These are phyloP conservation scores for Leptodirus hochenwartii DNA, from an alignment of 2,888 invertebrate species.

Conservation along the genomic window DNA sequence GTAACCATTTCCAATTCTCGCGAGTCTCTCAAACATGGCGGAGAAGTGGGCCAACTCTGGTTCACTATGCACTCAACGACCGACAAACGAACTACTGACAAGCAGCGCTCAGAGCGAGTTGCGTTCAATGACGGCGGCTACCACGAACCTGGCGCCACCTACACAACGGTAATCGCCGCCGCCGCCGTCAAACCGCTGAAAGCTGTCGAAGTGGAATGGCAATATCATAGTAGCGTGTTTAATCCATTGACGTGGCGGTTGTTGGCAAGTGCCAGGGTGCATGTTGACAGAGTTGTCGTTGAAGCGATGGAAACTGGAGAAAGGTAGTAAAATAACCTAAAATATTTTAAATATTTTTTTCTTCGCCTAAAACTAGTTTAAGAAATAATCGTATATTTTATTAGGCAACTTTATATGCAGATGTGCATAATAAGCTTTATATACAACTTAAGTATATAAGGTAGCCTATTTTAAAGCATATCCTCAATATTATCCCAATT, in stretches of 20 bases:
- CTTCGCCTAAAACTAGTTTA: background rate
- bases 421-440: too few species aligned
- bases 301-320: slow-evolving; percentile 53
- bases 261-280: slow-evolving; percentile 52
- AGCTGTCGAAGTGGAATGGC: slow-evolving; percentile 57
- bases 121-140: slow-evolving; percentile 25
- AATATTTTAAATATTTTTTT: background rate
- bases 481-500: too few species aligned
- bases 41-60: slow-evolving; percentile 57
- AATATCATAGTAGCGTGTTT: slow-evolving; percentile 56
- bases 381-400: background rate
- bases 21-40: slow-evolving; percentile 53
- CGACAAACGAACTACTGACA: slow-evolving; percentile 29
- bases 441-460: too few species aligned
- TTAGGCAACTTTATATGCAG: too few species aligned
- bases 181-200: slow-evolving; percentile 42
- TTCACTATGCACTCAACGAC: slow-evolving; percentile 44
- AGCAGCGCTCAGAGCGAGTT: slow-evolving; percentile 18
- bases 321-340: slow-evolving; percentile 38
- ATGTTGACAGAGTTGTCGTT: slow-evolving; percentile 49
- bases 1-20: slow-evolving; percentile 55
- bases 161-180: slow-evolving; percentile 48
- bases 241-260: slow-evolving; percentile 75
- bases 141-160: slow-evolving; percentile 54
- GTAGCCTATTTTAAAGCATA: too few species aligned